Percentiles rank a stretch among this genome's conserved stretches.
These are phyloP conservation scores for Cremastobaeus sp. DNA, from an alignment of 2,888 invertebrate species.

Conservation along the genomic window DNA sequence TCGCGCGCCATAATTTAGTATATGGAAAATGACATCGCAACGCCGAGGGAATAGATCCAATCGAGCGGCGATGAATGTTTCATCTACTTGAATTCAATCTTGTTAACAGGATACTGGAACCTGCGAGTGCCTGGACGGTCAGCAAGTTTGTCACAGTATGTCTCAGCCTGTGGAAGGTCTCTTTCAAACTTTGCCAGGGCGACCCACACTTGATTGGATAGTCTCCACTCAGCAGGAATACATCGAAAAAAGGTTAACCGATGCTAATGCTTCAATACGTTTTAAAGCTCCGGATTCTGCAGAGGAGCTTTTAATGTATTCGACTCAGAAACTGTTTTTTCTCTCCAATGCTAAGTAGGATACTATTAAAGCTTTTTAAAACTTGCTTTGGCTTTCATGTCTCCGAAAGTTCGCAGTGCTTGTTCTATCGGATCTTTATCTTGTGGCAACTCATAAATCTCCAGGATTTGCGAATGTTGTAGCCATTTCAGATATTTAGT, in stretches of 20 bases:
- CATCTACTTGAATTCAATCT: slow-evolving; percentile 43
- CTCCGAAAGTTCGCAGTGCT: no score
- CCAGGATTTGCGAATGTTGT: no score
- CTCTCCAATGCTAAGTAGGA: no score
- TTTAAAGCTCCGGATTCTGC: neutral
- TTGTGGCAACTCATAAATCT: no score
- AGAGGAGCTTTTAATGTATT: neutral
- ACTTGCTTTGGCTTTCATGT: no score
- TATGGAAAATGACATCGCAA: slow-evolving; percentile 36
- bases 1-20: slow-evolving; percentile 27
- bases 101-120: slow-evolving; percentile 79
- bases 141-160: slow-evolving; percentile 71
- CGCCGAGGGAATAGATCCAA: slow-evolving; percentile 36
- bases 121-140: slow-evolving; percentile 78
- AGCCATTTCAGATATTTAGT: no score
- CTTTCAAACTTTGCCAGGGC: slow-evolving; percentile 75
- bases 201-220: slow-evolving; percentile 80
- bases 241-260: slow-evolving; percentile 80
- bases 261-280: slow-evolving; percentile 13
- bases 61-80: slow-evolving; percentile 49
- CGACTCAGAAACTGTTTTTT: no score
- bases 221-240: slow-evolving; percentile 80
- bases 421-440: no score
- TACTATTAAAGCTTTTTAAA: no score
- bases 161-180: slow-evolving; percentile 72